Conservation (phyloP, 2,113 vertebrate genomes). For the Paralichthys olivaceus region DNA sequence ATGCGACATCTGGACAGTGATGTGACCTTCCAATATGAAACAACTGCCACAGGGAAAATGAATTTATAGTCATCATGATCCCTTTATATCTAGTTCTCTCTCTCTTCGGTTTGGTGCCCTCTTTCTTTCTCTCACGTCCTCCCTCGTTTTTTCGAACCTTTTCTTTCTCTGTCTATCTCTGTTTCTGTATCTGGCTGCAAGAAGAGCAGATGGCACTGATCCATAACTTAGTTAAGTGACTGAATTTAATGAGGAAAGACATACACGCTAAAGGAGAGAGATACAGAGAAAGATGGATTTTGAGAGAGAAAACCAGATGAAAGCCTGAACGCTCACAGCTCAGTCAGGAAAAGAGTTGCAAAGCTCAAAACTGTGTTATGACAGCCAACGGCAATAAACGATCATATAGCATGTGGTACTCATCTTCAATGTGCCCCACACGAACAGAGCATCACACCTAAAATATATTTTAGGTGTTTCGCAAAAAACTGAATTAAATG, state of each 20-base stretch:
- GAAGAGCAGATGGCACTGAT: slow-evolving; percentile 68
- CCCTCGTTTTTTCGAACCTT: slow-evolving; percentile 18
- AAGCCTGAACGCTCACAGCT: slow-evolving; percentile 19
- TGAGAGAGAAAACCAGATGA: slow-evolving; percentile 25
- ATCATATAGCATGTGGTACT: slow-evolving; percentile 15
- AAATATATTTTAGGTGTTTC: neutral
- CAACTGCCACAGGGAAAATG: slow-evolving; percentile 53
- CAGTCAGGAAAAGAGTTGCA: slow-evolving; percentile 2
- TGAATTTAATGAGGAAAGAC: slow-evolving; percentile 58
- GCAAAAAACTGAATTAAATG: no score
- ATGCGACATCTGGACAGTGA: slow-evolving; percentile 57
- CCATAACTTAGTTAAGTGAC: slow-evolving; percentile 65
- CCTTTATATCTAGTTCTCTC: slow-evolving; percentile 30
- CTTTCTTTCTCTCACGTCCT: neutral
- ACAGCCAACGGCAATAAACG: slow-evolving; percentile 16
- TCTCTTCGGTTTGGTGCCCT: neutral
- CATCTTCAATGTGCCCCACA: slow-evolving; percentile 8
- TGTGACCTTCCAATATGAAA: slow-evolving; percentile 58
- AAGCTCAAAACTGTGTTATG: slow-evolving; percentile 26
- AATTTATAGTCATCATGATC: slow-evolving; percentile 41
- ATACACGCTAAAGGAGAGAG: slow-evolving; percentile 5
- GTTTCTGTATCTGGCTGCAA: slow-evolving; percentile 29
- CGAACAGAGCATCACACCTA: slow-evolving; percentile 17
- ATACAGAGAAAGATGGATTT: slow-evolving; percentile 32
- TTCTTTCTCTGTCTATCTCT: slow-evolving; percentile 29